These are phyloP conservation scores for Brachypodius melanocephalos DNA, from an alignment of 2,113 vertebrate genomes.

Conservation along the genomic window DNA sequence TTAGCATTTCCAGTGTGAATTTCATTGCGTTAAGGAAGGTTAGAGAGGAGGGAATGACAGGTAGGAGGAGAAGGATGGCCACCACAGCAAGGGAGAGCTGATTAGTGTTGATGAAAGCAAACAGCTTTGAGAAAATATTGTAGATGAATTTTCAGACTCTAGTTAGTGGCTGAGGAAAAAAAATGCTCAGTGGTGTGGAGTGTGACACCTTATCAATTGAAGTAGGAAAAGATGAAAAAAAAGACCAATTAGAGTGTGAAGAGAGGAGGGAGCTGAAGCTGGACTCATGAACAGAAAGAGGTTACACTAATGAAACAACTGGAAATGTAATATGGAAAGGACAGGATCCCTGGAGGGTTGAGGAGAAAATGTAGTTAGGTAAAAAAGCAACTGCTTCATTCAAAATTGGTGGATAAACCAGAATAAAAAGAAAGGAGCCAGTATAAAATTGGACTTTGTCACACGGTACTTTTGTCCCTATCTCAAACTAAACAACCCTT, in stretches of 20 bases:
- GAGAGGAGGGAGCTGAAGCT: not conserved
- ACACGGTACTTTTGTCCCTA: not conserved
- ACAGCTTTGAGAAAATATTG: not conserved
- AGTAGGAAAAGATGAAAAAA: not conserved
- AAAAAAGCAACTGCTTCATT: not conserved
- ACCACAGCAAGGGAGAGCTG: not conserved
- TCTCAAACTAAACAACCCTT: not conserved
- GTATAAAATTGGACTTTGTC: not conserved
- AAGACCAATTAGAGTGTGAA: not conserved
- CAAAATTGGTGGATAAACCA: not conserved
- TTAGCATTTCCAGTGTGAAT: not conserved
- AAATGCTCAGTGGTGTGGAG: not conserved
- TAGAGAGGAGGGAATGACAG: not conserved
- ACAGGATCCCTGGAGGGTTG: not conserved
- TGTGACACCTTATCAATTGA: not conserved
- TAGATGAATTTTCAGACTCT: not conserved
- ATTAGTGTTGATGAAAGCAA: not conserved
- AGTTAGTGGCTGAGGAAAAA: not conserved
- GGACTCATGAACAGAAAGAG: not conserved
- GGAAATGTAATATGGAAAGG: not conserved
- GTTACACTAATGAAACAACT: not conserved
- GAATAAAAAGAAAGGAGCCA: not conserved
- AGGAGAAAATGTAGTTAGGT: not conserved
- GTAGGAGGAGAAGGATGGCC: not conserved
- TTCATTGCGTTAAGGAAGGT: not conserved